phyloP scores from a whole-genome alignment of 1,140 invertebrate genomes.

The Drosophila burlai region DNA sequence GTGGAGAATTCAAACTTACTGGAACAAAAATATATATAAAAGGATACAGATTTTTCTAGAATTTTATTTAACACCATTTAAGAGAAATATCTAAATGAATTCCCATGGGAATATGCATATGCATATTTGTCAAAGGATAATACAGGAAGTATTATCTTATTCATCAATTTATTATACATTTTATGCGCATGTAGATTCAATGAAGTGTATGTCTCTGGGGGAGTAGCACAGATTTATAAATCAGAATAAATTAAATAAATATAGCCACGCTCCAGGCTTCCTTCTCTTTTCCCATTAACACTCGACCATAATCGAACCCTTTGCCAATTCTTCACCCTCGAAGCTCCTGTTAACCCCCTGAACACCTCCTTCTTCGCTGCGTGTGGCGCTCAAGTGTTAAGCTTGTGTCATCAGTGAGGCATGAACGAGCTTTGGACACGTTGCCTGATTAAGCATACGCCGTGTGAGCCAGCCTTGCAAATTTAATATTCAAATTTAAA shows the following conservation, averaged over 20 bases:
- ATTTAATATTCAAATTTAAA: conserved; percentile 46
- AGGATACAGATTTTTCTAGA: not conserved
- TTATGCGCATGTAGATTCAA: conserved; percentile 1
- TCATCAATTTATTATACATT: not conserved
- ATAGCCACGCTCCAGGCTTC: not conserved
- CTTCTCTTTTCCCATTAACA: not conserved
- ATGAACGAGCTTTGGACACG: conserved; percentile 74
- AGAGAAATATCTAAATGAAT: no score
- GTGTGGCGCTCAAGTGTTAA: conserved; percentile 74
- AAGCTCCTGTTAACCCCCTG: conserved; percentile 10
- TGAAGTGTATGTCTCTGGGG: not conserved
- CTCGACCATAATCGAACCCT: conserved; percentile 4
- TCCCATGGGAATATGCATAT: no score
- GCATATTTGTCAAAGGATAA: not conserved
- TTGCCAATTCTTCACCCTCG: conserved; percentile 2
- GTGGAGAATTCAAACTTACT: not conserved
- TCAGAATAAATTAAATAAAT: conserved; percentile 9
- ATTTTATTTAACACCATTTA: no score
- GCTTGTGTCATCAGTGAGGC: conserved; percentile 77
- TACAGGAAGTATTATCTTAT: not conserved
- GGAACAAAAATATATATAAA: not conserved
- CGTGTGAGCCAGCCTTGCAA: not conserved
- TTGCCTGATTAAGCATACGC: conserved; percentile 67
- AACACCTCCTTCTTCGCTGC: conserved; percentile 41
- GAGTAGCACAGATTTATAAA: not conserved